These are phyloP conservation scores for Drosophila pandora DNA, from an alignment of 1,140 invertebrate species.

Conservation along the genomic window DNA sequence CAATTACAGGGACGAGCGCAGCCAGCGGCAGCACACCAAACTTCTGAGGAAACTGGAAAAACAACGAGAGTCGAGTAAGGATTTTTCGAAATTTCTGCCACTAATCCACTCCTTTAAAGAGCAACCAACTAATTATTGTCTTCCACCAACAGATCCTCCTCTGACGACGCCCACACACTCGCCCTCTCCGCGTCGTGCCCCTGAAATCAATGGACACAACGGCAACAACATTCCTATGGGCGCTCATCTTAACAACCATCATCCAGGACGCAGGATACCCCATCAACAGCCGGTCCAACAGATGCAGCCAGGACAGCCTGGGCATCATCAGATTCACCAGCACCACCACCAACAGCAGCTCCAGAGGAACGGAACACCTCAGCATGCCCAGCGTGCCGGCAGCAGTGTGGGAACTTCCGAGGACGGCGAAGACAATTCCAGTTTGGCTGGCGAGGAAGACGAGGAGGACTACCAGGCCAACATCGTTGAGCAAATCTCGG, in stretches of 20 bases:
- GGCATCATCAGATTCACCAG: constrained; percentile 20
- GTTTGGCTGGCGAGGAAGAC: constrained; percentile 85
- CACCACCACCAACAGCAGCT: constrained; percentile 34
- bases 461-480: constrained; percentile 87
- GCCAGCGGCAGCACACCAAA: constrained; percentile 90
- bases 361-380: constrained; percentile 13
- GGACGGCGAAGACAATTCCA: constrained; percentile 89
- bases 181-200: constrained; percentile 72
- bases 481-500: constrained; percentile 88
- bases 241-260: constrained; percentile 46
- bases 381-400: constrained; percentile 42
- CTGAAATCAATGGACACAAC: constrained; percentile 72
- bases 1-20: constrained; percentile 90
- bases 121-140: background rate
- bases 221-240: constrained; percentile 62
- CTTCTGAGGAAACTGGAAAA: constrained; percentile 89
- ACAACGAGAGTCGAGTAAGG: constrained; percentile 86
- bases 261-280: constrained; percentile 17
- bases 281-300: constrained; percentile 20
- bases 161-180: constrained; percentile 76
- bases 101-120: background rate
- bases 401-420: constrained; percentile 85
- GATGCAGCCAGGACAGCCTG: constrained; percentile 8
- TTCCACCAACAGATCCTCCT: constrained; percentile 30
- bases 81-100: background rate